A percentile compares a stretch with the other conserved stretches of the same genome.
phyloP scores from a whole-genome alignment of 1,140 invertebrate genomes.

The Drosophila dunni region DNA sequence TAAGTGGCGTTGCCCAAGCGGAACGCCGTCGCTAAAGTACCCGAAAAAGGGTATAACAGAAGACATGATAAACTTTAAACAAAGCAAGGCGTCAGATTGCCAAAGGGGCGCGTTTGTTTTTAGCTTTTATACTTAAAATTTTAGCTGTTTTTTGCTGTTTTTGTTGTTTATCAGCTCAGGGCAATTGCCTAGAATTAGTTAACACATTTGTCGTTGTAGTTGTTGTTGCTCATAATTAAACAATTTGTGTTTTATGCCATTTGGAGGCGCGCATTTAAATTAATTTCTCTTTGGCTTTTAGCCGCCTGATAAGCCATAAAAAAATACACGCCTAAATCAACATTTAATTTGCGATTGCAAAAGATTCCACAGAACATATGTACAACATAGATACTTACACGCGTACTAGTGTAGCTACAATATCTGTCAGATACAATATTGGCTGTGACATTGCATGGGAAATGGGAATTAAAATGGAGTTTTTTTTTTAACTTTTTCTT shows the following conservation, averaged over 20 bases:
- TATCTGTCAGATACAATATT: conserved; percentile 48
- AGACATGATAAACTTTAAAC: conserved; percentile 28
- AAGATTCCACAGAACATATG: conserved; percentile 18
- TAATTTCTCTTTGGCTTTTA: conserved; percentile 72
- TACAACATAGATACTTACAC: conserved; percentile 21
- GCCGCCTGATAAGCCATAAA: conserved; percentile 76
- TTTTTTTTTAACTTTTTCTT: conserved; percentile 17
- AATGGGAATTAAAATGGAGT: conserved; percentile 45
- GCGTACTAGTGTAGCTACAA: conserved; percentile 19
- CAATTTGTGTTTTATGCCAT: conserved; percentile 76
- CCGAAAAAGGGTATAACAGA: conserved; percentile 40
- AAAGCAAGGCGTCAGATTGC: conserved; percentile 35
- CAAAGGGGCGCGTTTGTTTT: conserved; percentile 40
- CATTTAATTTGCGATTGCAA: conserved; percentile 76
- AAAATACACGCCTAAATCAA: conserved; percentile 79
- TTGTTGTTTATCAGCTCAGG: conserved; percentile 59
- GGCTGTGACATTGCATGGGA: conserved; percentile 43
- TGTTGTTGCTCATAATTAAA: conserved; percentile 70
- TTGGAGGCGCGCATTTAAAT: conserved; percentile 72
- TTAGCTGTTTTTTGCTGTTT: conserved; percentile 1
- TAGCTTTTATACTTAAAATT: conserved; percentile 34
- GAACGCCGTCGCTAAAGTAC: conserved; percentile 41
- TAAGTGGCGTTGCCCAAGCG: conserved; percentile 21
- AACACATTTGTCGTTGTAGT: conserved; percentile 60
- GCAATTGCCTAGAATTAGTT: conserved; percentile 79